Percentiles rank a stretch among this genome's conserved stretches.
Conservation (phyloP, 2,888 invertebrate genomes). For the Erpobdella octoculata region DNA sequence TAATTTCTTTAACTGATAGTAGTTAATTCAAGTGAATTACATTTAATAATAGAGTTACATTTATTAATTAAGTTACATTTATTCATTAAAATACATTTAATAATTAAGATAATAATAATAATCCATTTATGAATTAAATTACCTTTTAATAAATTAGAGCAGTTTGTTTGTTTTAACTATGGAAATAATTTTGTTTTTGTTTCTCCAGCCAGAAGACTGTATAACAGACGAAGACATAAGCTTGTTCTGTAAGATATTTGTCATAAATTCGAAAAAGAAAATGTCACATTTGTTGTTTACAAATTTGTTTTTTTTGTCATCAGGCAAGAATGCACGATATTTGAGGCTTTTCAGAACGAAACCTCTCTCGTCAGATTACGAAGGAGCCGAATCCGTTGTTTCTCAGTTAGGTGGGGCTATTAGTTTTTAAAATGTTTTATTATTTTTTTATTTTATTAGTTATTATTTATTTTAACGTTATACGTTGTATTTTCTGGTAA, state of each 20-base stretch:
- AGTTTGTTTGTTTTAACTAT: no score
- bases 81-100: no score
- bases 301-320: conserved; percentile 20
- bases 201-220: conserved; percentile 36
- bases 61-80: no score
- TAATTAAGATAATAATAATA: no score
- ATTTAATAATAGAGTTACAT: not conserved
- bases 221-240: conserved; percentile 68
- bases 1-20: not conserved
- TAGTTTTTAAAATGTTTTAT: not conserved
- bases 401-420: conserved; percentile 39
- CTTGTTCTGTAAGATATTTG: conserved; percentile 62
- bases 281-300: not conserved
- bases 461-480: conserved; percentile 28
- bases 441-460: not conserved
- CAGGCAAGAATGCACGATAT: conserved; percentile 69
- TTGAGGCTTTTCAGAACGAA: conserved; percentile 70
- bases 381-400: conserved; percentile 47
- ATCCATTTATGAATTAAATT: no score
- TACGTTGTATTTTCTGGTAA: no score
- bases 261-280: not conserved
- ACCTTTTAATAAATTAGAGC: no score
- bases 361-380: conserved; percentile 71
- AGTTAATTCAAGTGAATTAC: not conserved
- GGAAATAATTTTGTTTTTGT: not conserved